Evolutionary conservation across 2,113 vertebrate species (phyloP).

Genomic region (Mormyrus iriodes): DNA sequence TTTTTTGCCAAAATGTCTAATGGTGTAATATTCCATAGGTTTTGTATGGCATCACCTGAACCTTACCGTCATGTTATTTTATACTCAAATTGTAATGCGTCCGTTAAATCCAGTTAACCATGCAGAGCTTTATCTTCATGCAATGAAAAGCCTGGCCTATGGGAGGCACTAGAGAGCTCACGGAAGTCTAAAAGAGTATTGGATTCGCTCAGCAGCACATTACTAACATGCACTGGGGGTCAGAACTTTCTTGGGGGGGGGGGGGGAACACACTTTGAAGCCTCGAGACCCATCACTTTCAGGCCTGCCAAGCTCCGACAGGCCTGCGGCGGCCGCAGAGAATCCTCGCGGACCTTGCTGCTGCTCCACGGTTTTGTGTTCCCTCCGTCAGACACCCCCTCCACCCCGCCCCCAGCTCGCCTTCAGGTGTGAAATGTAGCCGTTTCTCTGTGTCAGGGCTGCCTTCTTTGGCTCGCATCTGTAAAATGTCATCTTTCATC

Average conservation of each 20-base stretch:
- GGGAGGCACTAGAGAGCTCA: neutral
- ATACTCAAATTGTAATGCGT: neutral
- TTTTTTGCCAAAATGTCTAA: neutral
- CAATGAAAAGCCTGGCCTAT: neutral
- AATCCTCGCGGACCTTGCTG: neutral
- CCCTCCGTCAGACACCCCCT: neutral
- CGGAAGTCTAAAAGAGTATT: neutral
- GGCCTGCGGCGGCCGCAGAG: neutral
- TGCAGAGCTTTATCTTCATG: neutral
- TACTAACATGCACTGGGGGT: neutral
- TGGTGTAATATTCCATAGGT: neutral
- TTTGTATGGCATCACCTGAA: neutral
- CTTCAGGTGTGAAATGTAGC: neutral
- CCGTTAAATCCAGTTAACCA: neutral
- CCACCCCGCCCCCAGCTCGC: neutral
- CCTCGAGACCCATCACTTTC: neutral
- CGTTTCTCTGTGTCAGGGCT: neutral
- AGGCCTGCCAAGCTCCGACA: slow-evolving; percentile 1
- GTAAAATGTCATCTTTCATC: neutral
- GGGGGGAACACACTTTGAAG: neutral
- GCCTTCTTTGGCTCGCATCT: neutral
- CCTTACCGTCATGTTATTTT: neutral
- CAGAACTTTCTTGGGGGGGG: neutral
- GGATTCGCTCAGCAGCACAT: neutral
- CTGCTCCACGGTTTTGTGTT: neutral